Conservation (phyloP, 2,797 vertebrate species). For the Phylloscopus collybita region DNA sequence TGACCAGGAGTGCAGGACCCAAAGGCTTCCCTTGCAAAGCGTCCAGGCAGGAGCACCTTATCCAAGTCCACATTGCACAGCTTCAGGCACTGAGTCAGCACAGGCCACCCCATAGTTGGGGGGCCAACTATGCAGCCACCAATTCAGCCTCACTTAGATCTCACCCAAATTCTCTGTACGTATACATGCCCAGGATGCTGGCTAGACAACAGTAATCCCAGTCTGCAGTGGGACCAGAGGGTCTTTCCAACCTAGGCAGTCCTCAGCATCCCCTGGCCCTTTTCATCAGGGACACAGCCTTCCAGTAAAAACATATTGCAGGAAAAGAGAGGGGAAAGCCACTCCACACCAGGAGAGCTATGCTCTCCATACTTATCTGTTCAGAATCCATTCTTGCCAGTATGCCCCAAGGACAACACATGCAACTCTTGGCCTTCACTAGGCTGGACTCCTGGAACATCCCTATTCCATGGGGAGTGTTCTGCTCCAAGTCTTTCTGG, state of each 20-base stretch:
- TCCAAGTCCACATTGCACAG: not conserved
- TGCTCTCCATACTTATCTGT: not conserved
- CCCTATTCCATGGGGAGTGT: rapidly evolving
- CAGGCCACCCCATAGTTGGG: too few species aligned
- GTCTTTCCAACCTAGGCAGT: not conserved
- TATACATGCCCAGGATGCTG: not conserved
- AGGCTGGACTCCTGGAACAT: not conserved
- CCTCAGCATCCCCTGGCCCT: not conserved
- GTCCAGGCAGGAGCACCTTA: not conserved
- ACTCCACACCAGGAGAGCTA: not conserved
- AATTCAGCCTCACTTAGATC: not conserved
- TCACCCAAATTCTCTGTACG: not conserved
- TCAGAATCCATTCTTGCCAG: not conserved
- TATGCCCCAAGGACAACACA: not conserved
- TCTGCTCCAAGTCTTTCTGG: not conserved
- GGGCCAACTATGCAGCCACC: not conserved
- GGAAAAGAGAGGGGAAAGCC: not conserved
- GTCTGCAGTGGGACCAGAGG: not conserved
- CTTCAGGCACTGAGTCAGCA: not conserved
- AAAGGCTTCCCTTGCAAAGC: not conserved
- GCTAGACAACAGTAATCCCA: not conserved
- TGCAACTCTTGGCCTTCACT: not conserved
- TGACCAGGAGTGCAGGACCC: not conserved
- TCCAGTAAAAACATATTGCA: not conserved
- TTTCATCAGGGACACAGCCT: not conserved